Percentiles rank a stretch among this genome's conserved stretches.
These are phyloP conservation scores for Hemitrygon akajei DNA, from an alignment of 2,797 vertebrate species.

Conservation along the genomic window DNA sequence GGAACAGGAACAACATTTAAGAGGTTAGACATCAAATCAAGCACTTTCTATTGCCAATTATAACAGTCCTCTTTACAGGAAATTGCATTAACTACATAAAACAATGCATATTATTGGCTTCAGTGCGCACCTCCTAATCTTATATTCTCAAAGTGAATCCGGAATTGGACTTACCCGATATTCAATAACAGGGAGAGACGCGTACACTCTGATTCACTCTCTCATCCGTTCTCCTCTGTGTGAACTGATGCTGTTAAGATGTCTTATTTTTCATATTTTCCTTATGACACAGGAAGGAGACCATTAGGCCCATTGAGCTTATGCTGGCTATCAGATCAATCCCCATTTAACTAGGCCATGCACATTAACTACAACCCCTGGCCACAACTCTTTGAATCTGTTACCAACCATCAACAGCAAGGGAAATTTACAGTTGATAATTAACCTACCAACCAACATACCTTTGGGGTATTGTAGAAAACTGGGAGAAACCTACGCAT, in stretches of 20 bases:
- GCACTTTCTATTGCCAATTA: not conserved
- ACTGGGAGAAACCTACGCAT: too few relatives aligned
- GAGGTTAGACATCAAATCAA: not conserved
- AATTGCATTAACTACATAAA: not conserved
- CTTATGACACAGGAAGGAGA: too few relatives aligned
- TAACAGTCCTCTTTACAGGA: not conserved
- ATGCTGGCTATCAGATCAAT: too few relatives aligned
- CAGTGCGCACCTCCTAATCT: not conserved
- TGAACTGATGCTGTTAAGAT: not conserved
- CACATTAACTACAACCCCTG: too few relatives aligned
- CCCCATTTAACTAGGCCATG: too few relatives aligned
- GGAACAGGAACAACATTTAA: too few relatives aligned
- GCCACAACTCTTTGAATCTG: too few relatives aligned
- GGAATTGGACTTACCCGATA: not conserved
- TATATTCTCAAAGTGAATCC: not conserved
- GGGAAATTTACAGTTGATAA: too few relatives aligned
- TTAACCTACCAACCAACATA: too few relatives aligned
- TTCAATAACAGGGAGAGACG: not conserved
- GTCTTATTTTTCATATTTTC: not conserved
- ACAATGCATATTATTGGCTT: not conserved
- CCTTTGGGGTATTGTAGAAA: too few relatives aligned
- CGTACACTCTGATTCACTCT: not conserved
- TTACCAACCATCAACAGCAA: too few relatives aligned
- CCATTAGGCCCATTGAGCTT: too few relatives aligned
- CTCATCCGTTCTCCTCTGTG: not conserved